Base-by-base conservation (phyloP, 2,888 invertebrate genomes). In the Callimorpha dominula region DNA sequence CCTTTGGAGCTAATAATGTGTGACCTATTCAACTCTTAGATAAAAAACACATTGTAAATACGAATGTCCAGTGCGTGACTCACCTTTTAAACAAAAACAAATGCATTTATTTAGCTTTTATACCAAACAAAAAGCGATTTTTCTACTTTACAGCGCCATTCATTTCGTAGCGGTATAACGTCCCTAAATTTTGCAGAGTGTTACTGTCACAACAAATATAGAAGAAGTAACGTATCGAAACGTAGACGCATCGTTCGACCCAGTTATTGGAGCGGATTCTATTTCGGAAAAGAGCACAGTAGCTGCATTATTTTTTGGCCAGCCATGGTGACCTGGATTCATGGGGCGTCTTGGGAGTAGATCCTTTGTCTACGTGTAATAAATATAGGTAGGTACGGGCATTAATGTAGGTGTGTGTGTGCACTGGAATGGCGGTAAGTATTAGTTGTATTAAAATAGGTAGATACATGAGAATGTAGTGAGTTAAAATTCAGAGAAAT, bases 221-320 rank as follows among this genome's bases (percentile, higher is more conserved):
- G 77, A 81, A 81, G 82, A 80, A 82, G 73, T 79, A 81, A 76
- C 83, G 78, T 84, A 89, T 88, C 81, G 84, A 86, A 85, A 74
- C 80, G 82, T 86, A 86, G 81, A 86, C 92, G 92, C 92, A 93
- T 93, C 88, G 86, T 86, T 86, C 88, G 94, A 92, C 94, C 95
- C 87, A 94, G 82, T 90, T 95, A 90, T 92, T 86, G 88, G 77
- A 85, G 82, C 83, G 81, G 87, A 80, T 88, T 93, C 93, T 94
- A 95, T 94, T 95, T 95, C 88, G 81, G 92, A 92, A 91, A 91
- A 88, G 91, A 93, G 91, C 88, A 87, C 91, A 86, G 85, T 89
- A 87, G 92, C 92, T 95, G 95, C 95, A 95, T 93, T 92, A 92
- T 91, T 91, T 93, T 93, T 91, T 91, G 88, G 90, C 89, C 86